Percentiles rank a stretch among this genome's conserved stretches.
These are phyloP conservation scores for Melanerpes formicivorus DNA, from an alignment of 2,113 vertebrate genomes.

Conservation along the genomic window DNA sequence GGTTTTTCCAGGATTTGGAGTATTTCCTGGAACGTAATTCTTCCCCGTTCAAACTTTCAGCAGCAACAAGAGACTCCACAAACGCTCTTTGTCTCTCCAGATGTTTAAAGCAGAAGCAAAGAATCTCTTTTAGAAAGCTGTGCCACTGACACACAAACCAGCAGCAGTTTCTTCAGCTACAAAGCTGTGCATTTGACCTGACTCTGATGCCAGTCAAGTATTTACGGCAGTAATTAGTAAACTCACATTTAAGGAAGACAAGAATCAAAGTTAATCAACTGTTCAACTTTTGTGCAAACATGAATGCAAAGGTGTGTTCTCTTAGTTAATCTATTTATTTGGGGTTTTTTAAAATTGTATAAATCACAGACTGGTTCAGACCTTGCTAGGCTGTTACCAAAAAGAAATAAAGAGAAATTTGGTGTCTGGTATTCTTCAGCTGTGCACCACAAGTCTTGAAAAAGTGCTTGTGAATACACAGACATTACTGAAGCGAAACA, in stretches of 20 bases:
- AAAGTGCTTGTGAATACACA: neutral
- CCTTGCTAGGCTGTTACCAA: neutral
- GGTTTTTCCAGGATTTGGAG: neutral
- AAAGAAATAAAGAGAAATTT: neutral
- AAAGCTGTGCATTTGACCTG: neutral
- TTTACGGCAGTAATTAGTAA: neutral
- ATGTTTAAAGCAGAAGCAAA: slow-evolving; percentile 19
- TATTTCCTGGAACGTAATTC: neutral
- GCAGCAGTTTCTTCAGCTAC: neutral
- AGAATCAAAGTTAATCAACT: neutral
- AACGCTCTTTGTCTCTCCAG: neutral
- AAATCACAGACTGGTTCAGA: neutral
- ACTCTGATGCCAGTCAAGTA: neutral
- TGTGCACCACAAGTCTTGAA: neutral
- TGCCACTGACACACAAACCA: slow-evolving; percentile 30
- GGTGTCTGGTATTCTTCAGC: neutral
- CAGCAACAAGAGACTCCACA: neutral
- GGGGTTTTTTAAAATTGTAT: too few species aligned
- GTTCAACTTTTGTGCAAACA: neutral
- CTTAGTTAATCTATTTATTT: neutral
- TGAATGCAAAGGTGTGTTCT: neutral
- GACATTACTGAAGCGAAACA: slow-evolving; percentile 10
- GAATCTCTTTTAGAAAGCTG: neutral
- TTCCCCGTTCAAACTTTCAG: neutral
- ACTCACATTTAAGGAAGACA: neutral